These are phyloP conservation scores for Chlamydotis undulata DNA, from an alignment of 2,113 vertebrate species.

Conservation along the genomic window DNA sequence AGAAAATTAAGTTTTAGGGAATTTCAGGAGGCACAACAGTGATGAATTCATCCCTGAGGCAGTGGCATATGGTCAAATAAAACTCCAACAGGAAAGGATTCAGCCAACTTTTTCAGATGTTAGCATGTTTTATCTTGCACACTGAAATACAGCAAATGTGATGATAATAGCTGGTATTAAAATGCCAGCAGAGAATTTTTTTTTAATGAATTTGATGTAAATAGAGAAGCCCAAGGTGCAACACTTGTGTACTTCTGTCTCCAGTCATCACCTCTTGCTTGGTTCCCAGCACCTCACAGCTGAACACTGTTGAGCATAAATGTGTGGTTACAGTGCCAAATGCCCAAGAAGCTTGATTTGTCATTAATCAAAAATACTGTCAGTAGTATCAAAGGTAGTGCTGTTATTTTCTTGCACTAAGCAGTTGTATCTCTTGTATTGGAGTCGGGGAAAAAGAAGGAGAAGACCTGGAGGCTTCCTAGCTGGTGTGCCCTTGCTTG, in stretches of 20 bases:
- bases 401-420: not conserved
- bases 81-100: not conserved
- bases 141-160: not conserved
- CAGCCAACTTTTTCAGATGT: not conserved
- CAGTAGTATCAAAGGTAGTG: not conserved
- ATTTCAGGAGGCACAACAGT: not conserved
- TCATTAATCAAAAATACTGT: not conserved
- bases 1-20: not conserved
- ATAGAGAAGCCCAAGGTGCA: not conserved
- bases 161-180: not conserved
- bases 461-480: not conserved
- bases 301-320: not conserved
- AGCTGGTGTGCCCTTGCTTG: not conserved
- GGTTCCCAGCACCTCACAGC: not conserved
- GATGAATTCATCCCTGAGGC: not conserved
- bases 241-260: not conserved
- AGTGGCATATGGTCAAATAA: not conserved
- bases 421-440: not conserved
- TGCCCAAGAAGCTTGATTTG: not conserved
- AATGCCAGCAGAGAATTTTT: not conserved
- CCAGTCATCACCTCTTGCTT: not conserved
- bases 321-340: not conserved
- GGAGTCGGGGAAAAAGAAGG: not conserved
- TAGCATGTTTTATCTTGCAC: not conserved
- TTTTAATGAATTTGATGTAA: not conserved